Base-by-base conservation (phyloP, 37 sponge, comb jelly and placozoan species). In the Crambe crambe region DNA sequence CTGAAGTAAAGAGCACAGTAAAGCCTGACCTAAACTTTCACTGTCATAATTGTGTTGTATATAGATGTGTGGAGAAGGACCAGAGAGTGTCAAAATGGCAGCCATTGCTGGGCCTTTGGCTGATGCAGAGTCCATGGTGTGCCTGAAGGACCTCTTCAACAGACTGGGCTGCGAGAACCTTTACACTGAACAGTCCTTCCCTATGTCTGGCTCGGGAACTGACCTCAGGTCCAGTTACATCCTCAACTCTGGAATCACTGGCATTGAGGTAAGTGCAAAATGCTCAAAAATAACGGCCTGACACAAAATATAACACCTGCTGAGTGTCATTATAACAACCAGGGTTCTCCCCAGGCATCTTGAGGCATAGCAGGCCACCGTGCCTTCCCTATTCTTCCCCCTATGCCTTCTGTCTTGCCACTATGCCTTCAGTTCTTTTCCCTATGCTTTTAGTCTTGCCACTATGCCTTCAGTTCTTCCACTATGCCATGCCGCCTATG, bases 171-270 rank as follows among this genome's bases (percentile, higher is more conserved):
- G 77, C 35, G 98, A 97, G 75, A 74, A 68, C 23, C 78, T 97
- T 15, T 80, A 82, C 75, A 92, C 98, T 18, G 93, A 95, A 60
- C 84, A 92, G 44, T 39, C 42, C 4, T 89, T 90, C 41, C 90
- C 93, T 35, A 76, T 51, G 23, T 73, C 47, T 29, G 89, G 91
- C 2, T 43, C 82, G 4, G 83, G 91, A 58, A 54, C 75, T 22
- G 98, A 97, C 82, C 81, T 97, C 29, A 71, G 98, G 27, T 95
- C 98, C 41, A 87, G 70, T 36, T 97, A 97, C 83, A 44, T 92
- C 57, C 81, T 97, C 72, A 95, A 94, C 70, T 36, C 87, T 3
- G 56, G 81, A 40, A 97, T 97, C 37, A 35, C 81, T 72, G 98
- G 97, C 8, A 84, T 96, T 34, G 97, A 96, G 88, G 95, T 94